Conservation (phyloP, 2,888 invertebrate genomes). For the Acleris sparsana region DNA sequence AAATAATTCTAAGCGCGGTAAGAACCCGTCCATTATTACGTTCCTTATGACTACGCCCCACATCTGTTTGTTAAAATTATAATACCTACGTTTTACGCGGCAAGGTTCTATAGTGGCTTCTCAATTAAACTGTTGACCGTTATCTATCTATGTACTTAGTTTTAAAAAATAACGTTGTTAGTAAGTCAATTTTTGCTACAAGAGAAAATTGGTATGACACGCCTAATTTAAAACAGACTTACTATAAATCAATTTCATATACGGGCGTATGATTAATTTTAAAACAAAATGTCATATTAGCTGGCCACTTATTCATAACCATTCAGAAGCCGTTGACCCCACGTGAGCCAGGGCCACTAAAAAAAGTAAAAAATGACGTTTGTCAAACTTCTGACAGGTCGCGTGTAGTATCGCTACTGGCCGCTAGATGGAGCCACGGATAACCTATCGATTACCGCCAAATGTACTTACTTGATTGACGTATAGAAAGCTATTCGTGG, state of each 20-base stretch:
- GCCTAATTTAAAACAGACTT: neutral
- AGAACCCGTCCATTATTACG: too few species aligned
- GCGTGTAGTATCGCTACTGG: conserved; percentile 61
- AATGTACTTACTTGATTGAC: conserved; percentile 62
- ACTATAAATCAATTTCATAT: conserved; percentile 9
- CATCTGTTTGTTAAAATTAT: too few species aligned
- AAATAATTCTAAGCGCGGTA: too few species aligned
- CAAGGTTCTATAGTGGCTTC: too few species aligned
- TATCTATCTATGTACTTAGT: too few species aligned
- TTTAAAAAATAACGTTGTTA: too few species aligned
- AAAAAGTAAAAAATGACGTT: conserved; percentile 42
- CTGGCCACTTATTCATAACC: conserved; percentile 23
- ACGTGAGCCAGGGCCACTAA: conserved; percentile 11
- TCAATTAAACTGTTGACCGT: too few species aligned
- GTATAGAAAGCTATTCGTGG: conserved; percentile 60
- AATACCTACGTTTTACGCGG: too few species aligned
- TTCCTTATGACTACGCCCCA: too few species aligned
- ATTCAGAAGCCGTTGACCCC: conserved; percentile 35
- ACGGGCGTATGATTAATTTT: conserved; percentile 24
- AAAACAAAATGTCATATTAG: conserved; percentile 33
- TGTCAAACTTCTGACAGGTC: conserved; percentile 46
- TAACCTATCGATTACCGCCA: conserved; percentile 70
- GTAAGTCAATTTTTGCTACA: neutral
- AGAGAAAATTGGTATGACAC: neutral
- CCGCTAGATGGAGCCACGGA: conserved; percentile 68